Conservation (phyloP, 2,113 vertebrate species). For the Phalacrocorax brasilianus region DNA sequence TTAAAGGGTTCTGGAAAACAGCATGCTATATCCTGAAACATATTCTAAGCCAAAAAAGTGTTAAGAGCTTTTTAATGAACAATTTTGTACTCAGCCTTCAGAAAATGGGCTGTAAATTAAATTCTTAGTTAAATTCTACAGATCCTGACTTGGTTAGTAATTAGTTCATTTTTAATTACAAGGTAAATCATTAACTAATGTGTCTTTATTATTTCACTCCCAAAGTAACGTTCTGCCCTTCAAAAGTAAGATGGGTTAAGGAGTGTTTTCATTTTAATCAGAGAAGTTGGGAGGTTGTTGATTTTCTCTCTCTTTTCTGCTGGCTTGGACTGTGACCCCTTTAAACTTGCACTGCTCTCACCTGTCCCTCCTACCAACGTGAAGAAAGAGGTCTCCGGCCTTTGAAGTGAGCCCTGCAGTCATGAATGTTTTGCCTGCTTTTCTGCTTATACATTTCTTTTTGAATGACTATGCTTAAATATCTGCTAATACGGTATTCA, state of each 20-base stretch:
- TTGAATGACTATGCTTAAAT: neutral
- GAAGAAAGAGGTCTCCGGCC: neutral
- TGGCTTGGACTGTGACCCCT: neutral
- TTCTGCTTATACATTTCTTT: neutral
- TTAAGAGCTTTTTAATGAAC: neutral
- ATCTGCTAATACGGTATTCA: neutral
- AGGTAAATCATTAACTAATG: neutral
- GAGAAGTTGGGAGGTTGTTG: neutral
- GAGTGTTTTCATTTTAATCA: neutral
- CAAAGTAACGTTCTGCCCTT: neutral
- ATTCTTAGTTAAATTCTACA: neutral
- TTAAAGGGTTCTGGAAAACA: neutral
- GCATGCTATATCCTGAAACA: neutral
- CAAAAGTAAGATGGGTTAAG: neutral
- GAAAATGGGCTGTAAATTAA: neutral
- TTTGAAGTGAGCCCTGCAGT: neutral
- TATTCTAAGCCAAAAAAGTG: neutral
- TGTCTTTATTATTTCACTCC: neutral
- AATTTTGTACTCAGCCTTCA: neutral
- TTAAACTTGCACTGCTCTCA: neutral
- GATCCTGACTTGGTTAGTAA: neutral
- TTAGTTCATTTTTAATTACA: conserved; percentile 38
- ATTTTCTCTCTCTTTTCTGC: neutral
- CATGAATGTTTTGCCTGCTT: neutral
- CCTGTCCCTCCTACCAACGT: neutral